Conservation (phyloP, 2,797 vertebrate species). For the Tenualosa ilisha region DNA sequence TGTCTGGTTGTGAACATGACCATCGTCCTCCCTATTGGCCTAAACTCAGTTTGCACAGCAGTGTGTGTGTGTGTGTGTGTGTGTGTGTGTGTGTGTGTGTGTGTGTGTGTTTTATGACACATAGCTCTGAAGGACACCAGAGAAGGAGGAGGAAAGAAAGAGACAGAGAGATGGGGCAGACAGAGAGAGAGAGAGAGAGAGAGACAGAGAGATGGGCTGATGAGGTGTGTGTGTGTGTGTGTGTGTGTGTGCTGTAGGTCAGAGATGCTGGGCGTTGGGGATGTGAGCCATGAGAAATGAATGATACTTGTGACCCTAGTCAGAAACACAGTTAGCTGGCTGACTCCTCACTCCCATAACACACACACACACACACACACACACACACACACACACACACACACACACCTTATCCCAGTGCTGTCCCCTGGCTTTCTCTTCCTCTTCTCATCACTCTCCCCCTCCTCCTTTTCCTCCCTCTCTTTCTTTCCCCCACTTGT, state of each 20-base stretch:
- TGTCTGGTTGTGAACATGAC: slow-evolving; percentile 27
- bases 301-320: slow-evolving; percentile 58
- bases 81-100: not conserved
- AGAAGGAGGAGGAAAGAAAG: not conserved
- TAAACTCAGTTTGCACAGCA: too few relatives aligned
- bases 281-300: slow-evolving; percentile 59
- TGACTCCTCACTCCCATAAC: too few relatives aligned
- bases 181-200: slow-evolving; percentile 28
- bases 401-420: too few relatives aligned
- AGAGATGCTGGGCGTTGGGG: slow-evolving; percentile 38
- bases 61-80: slow-evolving; percentile 45
- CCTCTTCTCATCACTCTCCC: not conserved
- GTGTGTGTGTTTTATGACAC: not conserved
- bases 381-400: too few relatives aligned
- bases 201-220: slow-evolving; percentile 29
- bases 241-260: too few relatives aligned
- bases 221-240: not conserved
- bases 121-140: slow-evolving; percentile 54
- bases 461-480: not conserved
- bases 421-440: not conserved
- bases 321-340: not conserved
- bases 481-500: too few relatives aligned
- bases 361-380: too few relatives aligned
- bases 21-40: slow-evolving; percentile 30
- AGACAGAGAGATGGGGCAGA: not conserved